Conservation (phyloP, 1,140 invertebrate species). For the Drosophila athabasca region DNA sequence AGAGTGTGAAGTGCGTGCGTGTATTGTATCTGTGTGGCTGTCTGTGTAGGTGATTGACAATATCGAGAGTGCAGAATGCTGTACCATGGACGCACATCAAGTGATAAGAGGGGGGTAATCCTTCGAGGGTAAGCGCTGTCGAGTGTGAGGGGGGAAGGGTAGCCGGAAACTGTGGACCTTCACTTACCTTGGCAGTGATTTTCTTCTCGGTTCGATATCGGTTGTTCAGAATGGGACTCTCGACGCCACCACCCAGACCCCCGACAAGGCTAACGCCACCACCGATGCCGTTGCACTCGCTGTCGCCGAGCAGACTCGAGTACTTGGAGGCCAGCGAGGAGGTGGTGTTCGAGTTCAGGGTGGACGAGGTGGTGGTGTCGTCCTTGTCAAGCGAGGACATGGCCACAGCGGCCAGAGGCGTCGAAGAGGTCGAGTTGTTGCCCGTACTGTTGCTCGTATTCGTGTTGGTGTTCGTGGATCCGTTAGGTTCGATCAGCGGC, state of each 20-base stretch:
- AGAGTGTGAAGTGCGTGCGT: constrained; percentile 5
- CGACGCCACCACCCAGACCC: constrained; percentile 38
- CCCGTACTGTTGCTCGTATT: constrained; percentile 78
- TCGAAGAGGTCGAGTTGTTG: constrained; percentile 78
- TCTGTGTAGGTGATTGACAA: constrained; percentile 26
- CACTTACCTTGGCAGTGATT: constrained; percentile 83
- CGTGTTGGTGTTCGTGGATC: constrained; percentile 73
- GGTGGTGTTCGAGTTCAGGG: constrained; percentile 77
- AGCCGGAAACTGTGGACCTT: not conserved
- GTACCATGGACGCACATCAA: constrained; percentile 35
- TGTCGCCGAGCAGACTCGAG: constrained; percentile 77
- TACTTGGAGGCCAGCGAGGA: constrained; percentile 79
- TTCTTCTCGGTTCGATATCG: constrained; percentile 83
- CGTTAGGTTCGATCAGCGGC: constrained; percentile 79
- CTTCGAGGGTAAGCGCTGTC: constrained; percentile 17
- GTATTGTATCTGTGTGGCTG: constrained; percentile 15
- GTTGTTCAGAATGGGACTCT: constrained; percentile 71
- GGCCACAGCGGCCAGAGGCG: constrained; percentile 69
- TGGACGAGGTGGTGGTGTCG: constrained; percentile 73
- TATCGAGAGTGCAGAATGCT: constrained; percentile 36
- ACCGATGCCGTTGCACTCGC: constrained; percentile 63
- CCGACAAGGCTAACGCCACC: constrained; percentile 42
- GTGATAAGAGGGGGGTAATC: not conserved
- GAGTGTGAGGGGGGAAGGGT: constrained; percentile 9
- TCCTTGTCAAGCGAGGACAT: constrained; percentile 78